These are phyloP conservation scores for Brotula barbata DNA, from an alignment of 2,797 vertebrate species.

Conservation along the genomic window DNA sequence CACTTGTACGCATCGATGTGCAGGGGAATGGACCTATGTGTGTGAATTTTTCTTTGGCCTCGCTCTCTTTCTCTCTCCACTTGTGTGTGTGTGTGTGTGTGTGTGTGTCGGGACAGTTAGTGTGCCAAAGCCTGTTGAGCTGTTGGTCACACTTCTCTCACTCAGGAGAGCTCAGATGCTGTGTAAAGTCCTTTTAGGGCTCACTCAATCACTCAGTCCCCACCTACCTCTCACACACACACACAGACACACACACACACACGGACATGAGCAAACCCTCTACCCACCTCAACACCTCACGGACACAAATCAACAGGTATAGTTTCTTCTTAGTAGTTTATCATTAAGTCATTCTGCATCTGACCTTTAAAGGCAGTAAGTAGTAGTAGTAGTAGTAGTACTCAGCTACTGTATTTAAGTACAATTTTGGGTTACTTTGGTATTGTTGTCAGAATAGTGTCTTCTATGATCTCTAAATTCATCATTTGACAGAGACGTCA, in stretches of 20 bases:
- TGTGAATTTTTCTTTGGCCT: no score
- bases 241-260: conserved; percentile 8
- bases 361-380: no score
- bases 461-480: no score
- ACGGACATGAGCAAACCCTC: not conserved
- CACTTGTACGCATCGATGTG: conserved; percentile 8
- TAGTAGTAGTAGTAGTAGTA: no score
- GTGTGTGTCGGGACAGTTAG: conserved; percentile 68
- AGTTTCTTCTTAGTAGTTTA: no score
- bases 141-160: conserved; percentile 74
- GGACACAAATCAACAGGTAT: no score
- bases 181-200: conserved; percentile 61
- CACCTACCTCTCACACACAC: conserved; percentile 3
- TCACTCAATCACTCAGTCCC: conserved; percentile 44
- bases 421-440: no score
- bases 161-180: conserved; percentile 66
- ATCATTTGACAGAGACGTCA: no score
- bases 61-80: no score
- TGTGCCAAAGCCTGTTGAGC: conserved; percentile 75
- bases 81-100: conserved; percentile 25
- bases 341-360: no score
- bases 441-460: no score
- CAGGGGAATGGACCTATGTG: conserved; percentile 28
- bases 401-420: no score
- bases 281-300: conserved; percentile 2